Conservation (phyloP, 2,113 vertebrate species). For the Paracanthobrama guichenoti region DNA sequence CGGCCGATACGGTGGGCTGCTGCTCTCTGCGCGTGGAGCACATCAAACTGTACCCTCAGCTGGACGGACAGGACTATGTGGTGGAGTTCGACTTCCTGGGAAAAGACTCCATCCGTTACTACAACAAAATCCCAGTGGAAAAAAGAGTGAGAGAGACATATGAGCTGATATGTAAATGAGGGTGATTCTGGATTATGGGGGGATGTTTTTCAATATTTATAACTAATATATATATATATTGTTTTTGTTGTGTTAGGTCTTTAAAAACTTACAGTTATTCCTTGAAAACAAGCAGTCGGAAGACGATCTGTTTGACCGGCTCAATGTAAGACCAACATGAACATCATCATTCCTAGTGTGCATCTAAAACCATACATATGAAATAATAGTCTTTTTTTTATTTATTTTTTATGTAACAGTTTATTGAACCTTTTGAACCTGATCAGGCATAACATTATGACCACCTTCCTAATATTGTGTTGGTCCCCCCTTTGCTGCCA, state of each 20-base stretch:
- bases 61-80: constrained; percentile 93
- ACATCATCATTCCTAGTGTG: neutral
- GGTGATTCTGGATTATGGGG: neutral
- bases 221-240: neutral
- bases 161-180: neutral
- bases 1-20: constrained; percentile 66
- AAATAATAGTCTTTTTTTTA: neutral
- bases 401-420: no score
- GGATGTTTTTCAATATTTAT: neutral
- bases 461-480: no score
- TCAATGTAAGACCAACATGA: constrained; percentile 82
- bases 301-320: constrained; percentile 95
- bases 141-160: constrained; percentile 83
- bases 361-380: neutral
- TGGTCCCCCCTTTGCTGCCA: no score
- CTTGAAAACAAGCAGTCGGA: constrained; percentile 97
- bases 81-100: constrained; percentile 97
- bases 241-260: constrained; percentile 77
- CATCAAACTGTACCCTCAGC: constrained; percentile 87
- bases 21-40: constrained; percentile 82
- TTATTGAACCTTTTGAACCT: no score
- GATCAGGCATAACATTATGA: no score
- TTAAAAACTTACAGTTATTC: constrained; percentile 96
- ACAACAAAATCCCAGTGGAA: constrained; percentile 97
- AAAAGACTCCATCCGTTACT: constrained; percentile 97